Conservation (phyloP, 2,888 invertebrate species). For the Eustalomyia histrio region DNA sequence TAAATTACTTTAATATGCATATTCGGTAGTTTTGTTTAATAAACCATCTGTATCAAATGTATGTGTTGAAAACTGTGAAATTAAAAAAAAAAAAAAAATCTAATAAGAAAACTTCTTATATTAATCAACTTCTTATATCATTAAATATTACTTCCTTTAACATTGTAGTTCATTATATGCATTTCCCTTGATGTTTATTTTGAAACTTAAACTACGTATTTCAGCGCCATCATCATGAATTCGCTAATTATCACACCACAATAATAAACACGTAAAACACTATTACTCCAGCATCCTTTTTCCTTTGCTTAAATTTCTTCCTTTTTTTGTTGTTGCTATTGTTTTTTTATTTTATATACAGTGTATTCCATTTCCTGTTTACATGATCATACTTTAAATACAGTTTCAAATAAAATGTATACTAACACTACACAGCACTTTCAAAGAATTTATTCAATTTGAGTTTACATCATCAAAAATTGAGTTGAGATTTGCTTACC, state of each 20-base stretch:
- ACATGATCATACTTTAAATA: slow-evolving; percentile 3
- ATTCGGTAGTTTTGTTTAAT: too few relatives aligned
- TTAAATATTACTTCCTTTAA: neutral
- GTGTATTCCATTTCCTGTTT: slow-evolving; percentile 19
- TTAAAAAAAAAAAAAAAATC: too few relatives aligned
- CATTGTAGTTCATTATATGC: neutral
- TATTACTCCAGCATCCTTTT: slow-evolving; percentile 19
- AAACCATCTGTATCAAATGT: too few relatives aligned
- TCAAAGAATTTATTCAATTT: too few relatives aligned
- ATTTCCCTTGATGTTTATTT: neutral
- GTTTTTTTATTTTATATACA: neutral
- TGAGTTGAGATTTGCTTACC: too few relatives aligned
- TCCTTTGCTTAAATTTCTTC: neutral
- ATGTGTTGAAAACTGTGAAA: too few relatives aligned
- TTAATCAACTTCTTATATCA: neutral
- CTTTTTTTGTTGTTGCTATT: slow-evolving; percentile 6
- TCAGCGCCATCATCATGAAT: slow-evolving; percentile 23
- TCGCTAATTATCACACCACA: slow-evolving; percentile 57
- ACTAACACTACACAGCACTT: neutral
- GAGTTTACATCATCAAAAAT: too few relatives aligned
- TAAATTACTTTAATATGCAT: too few relatives aligned
- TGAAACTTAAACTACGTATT: neutral
- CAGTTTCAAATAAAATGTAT: neutral
- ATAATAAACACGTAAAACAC: slow-evolving; percentile 47
- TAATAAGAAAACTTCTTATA: too few relatives aligned